Percentiles rank a stretch among this genome's conserved stretches.
phyloP scores from a whole-genome alignment of 2,797 vertebrate genomes.

The Epinephelus malabaricus region DNA sequence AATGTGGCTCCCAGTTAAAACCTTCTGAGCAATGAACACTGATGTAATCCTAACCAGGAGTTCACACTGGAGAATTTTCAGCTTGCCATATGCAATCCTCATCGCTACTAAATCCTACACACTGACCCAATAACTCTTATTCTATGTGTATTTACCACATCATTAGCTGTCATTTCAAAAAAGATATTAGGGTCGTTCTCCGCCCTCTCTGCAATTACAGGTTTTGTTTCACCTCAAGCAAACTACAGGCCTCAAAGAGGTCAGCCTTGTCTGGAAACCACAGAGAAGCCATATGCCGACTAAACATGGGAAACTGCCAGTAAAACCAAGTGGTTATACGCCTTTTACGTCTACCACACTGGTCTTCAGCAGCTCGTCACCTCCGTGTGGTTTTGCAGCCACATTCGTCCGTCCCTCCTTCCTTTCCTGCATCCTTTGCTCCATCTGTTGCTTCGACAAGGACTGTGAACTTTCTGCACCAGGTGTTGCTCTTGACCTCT shows the following conservation, averaged over 20 bases:
- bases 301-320: slow-evolving; percentile 49
- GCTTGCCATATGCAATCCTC: too few species aligned
- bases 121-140: neutral
- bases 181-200: neutral
- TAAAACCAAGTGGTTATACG: slow-evolving; percentile 48
- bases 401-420: slow-evolving; percentile 5
- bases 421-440: slow-evolving; percentile 28
- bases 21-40: too few species aligned
- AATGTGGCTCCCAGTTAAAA: too few species aligned
- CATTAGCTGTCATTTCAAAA: slow-evolving; percentile 7
- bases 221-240: slow-evolving; percentile 9
- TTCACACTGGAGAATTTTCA: too few species aligned
- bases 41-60: too few species aligned
- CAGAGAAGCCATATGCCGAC: slow-evolving; percentile 25
- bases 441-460: slow-evolving; percentile 61
- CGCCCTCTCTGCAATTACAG: slow-evolving; percentile 6
- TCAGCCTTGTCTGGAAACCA: slow-evolving; percentile 29
- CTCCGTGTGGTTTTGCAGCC: slow-evolving; percentile 24
- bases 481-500: slow-evolving; percentile 72
- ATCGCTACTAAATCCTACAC: too few species aligned
- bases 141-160: neutral
- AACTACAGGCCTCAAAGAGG: slow-evolving; percentile 18
- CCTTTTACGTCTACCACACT: slow-evolving; percentile 2
- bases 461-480: slow-evolving; percentile 64
- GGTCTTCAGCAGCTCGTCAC: slow-evolving; percentile 31